Evolutionary conservation across 2,113 vertebrate species (phyloP), one percentile per base, ranked within the genome.

Genomic region (Tapirus terrestris): DNA sequence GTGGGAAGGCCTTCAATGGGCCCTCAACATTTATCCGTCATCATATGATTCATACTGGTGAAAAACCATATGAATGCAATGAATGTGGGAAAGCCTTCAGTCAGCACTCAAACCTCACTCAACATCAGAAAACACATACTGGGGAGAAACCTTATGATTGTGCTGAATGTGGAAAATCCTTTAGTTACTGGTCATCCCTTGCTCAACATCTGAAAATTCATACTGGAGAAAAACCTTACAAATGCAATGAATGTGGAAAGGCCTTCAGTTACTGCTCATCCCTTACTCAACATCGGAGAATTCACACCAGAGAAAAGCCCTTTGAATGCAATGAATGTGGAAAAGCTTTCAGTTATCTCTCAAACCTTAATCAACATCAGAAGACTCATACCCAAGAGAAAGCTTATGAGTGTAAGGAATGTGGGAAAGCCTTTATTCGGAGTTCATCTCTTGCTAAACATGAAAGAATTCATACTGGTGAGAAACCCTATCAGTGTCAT

Each of bases 1-100:
- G 98, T 53, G 97, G 98, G 18, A 98, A 98, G 93, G 97, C 97
- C 36, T 98, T 98, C 96, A 98, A 97, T 3, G 97, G 98, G 45
- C 98, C 98, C 3, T 98, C 97, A 2, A 98, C 98, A 0, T 98
- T 98, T 56, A 97, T 97, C 70, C 96, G 97, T 20, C 97, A 98
- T 58, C 97, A 98, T 31, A 98, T 98, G 97, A 97, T 98, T 68
- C 97, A 98, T 23, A 98, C 97, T 4, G 98, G 98, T 21, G 98
- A 98, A 45, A 98, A 98, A 10, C 98, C 98, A 0, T 98, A 98
- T 6, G 94, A 98, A 5, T 98, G 98, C 68, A 93, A 89, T 3
- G 96, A 98, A 9, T 98, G 98, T 70, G 97, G 98, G 2, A 98
- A 98, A 45, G 97, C 98, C 39, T 98, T 98, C 70, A 98, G 97